These are phyloP conservation scores for Rhynchonema sp. DNA, from an alignment of 2,888 invertebrate genomes.

Conservation along the genomic window DNA sequence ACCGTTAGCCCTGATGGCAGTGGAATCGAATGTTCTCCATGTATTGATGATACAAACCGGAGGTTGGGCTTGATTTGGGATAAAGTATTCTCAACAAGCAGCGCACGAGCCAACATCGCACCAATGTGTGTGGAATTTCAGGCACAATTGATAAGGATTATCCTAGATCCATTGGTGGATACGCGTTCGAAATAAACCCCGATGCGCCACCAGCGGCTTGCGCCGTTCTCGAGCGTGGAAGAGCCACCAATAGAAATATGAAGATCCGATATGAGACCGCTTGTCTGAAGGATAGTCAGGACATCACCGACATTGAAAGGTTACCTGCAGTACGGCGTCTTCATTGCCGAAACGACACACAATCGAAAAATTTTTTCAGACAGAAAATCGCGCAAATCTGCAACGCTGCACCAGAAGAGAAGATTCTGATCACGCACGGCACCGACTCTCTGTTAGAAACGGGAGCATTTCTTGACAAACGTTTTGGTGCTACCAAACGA, in stretches of 20 bases:
- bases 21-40: too few relatives aligned
- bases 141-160: constrained; percentile 24
- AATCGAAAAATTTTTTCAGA: background rate
- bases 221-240: constrained; percentile 8
- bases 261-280: constrained; percentile 6
- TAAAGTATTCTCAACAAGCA: background rate
- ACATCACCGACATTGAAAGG: constrained; percentile 16
- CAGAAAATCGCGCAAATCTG: background rate
- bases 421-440: constrained; percentile 19
- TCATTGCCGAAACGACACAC: too few relatives aligned
- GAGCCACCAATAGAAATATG: background rate
- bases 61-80: background rate
- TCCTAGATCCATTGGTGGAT: constrained; percentile 14
- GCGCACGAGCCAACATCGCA: background rate
- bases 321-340: constrained; percentile 2
- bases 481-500: constrained; percentile 6
- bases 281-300: constrained; percentile 18
- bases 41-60: background rate
- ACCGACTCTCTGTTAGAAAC: constrained; percentile 20
- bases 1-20: too few relatives aligned
- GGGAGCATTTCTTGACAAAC: constrained; percentile 6
- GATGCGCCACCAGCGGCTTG: constrained; percentile 7
- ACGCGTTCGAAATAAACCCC: constrained; percentile 16
- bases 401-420: background rate
- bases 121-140: constrained; percentile 3